Conservation (phyloP, 1,140 invertebrate genomes). For the Stegodyphus dumicola region DNA sequence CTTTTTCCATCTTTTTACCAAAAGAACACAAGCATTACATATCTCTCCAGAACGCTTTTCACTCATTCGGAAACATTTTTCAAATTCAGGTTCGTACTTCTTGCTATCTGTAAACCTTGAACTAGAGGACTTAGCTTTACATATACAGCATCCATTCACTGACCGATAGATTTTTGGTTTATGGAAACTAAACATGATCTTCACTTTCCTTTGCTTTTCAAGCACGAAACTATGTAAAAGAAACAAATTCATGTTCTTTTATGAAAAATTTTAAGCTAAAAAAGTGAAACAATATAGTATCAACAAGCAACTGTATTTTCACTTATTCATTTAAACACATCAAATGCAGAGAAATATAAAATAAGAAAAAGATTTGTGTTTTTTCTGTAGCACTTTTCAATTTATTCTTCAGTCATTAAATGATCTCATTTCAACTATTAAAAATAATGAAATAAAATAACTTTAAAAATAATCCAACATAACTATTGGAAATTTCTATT, state of each 20-base stretch:
- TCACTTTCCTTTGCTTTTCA: conserved; percentile 11
- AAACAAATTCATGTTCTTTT: not conserved
- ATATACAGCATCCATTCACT: conserved; percentile 86
- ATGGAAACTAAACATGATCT: conserved; percentile 86
- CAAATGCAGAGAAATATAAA: too few species aligned
- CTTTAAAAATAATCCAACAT: too few species aligned
- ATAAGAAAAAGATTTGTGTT: too few species aligned
- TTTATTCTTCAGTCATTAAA: too few species aligned
- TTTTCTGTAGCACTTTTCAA: too few species aligned
- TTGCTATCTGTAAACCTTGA: conserved; percentile 88
- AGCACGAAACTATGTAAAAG: conserved; percentile 3
- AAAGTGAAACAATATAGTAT: too few species aligned
- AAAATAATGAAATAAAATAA: too few species aligned
- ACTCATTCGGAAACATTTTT: conserved; percentile 81
- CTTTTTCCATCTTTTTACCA: conserved; percentile 88
- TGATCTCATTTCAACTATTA: too few species aligned
- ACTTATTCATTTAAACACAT: too few species aligned
- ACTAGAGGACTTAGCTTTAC: conserved; percentile 85
- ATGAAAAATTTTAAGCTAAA: too few species aligned
- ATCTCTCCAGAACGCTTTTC: conserved; percentile 83
- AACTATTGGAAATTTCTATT: too few species aligned
- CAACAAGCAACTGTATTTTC: too few species aligned
- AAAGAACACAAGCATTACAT: conserved; percentile 87
- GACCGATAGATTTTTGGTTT: conserved; percentile 90
- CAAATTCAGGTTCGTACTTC: conserved; percentile 87